Base-by-base conservation (phyloP, 1,140 invertebrate species). In the Arion vulgaris region DNA sequence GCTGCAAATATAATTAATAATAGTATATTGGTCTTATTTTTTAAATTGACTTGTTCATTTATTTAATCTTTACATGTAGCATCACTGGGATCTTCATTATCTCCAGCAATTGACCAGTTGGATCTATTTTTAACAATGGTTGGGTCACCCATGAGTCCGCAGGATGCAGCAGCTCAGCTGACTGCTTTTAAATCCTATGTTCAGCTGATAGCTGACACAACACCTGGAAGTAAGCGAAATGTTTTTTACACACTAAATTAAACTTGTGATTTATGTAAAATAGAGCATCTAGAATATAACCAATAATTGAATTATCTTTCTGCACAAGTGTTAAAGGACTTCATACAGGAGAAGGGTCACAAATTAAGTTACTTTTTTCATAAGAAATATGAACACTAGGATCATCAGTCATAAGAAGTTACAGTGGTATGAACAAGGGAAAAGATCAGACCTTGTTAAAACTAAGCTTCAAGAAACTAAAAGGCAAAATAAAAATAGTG, bases 151-250 rank as follows among this genome's bases (percentile, higher is more conserved):
- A 71, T 91, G 38, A 91, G 89, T 81, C 91, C 91, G 1, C 89
- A 91, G 83, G 91, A 91, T 86, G 89, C 89, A 38, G 88, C 89
- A 17, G 89, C 89, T n/a, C 91, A 91, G 83, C 86, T 92, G 51
- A 90, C 88, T n/a, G 91, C 91, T 32, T 91, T 92, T 83, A 91
- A 92, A 76, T 91, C 90, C 1, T 92, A 92, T 87, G 89, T 92
- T 15, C 87, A 89, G 34, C 85, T 92, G 36, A 92, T 92, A 75
- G 90, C 90, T 45, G 91, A 92, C 80, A 87, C 89, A 38, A 89
- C 90, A 73, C 88, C 90, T 51, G 90, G 89, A 39, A 91, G 90
- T 91, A 88, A 86, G 89, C 51, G 17, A 51, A 7, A 49, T 32
- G 41, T 41, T 13, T 41, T 49, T 45, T 1, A 32, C 36, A 13